Base-by-base conservation (phyloP, 2,888 invertebrate genomes). In the Drepanosiphum platanoidis region DNA sequence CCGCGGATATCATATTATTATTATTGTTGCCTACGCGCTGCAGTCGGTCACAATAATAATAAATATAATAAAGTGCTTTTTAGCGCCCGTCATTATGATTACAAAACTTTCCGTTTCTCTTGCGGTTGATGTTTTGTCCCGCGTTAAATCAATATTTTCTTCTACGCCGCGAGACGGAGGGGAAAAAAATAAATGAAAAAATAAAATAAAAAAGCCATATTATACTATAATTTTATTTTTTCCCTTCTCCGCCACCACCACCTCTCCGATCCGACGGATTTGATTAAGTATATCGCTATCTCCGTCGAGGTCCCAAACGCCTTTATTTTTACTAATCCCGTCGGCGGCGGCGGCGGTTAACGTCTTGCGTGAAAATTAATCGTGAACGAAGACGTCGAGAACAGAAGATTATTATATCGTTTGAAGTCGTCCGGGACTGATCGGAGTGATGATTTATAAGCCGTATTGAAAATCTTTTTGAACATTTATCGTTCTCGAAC, bases 361-460 rank as follows among this genome's bases (percentile, higher is more conserved):
- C 22, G 30, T 68, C 68, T 22, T 22, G 8, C 68, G 34, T 68
- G 34, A 36, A 68, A 68, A 34, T 68, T 68, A 68, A 68, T 34
- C 3, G 22, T 9, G 36, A 34, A 8, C 8, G 34, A 68, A 36
- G 13, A 68, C 34, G 68, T 68, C 68, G 18, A 36, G 22, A 68
- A 68, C 68, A 68, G 68, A 68, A 34, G 22, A 68, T 68, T 68
- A 52, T n/a, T n/a, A 61, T 61, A 68, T 68, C 7, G 34, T 34
- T 68, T 34, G 34, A 68, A 68, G 68, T 68, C 68, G 22, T 36
- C 36, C 68, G 3, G 34, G n/a, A n/a, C 68, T 34, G 64, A 1
- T 32, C 32, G 11, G 27, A n/a, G 4, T 30, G 1, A 22, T 68
- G 68, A 34, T 68, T 34, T 22, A 34, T 34, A 68, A 68, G 7